Percentiles rank a stretch among this genome's conserved stretches.
Conservation (phyloP, 1,140 invertebrate species). For the Drosophila virilis region DNA sequence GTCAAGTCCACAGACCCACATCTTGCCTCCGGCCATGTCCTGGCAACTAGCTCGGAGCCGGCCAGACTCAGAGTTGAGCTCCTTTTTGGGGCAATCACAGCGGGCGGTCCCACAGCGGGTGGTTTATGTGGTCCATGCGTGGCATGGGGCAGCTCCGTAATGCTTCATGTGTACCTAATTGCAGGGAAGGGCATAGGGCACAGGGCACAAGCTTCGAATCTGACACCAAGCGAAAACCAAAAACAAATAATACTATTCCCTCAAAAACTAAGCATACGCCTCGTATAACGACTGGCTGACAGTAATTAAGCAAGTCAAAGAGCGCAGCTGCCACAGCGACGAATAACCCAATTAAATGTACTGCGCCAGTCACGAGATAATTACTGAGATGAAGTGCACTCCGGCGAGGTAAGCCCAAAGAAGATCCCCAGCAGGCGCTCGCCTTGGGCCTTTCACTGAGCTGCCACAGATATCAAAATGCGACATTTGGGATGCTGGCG, state of each 20-base stretch:
- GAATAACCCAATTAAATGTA: constrained; percentile 23
- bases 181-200: constrained; percentile 14
- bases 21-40: neutral
- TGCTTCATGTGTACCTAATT: constrained; percentile 53
- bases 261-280: constrained; percentile 65
- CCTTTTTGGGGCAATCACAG: constrained; percentile 54
- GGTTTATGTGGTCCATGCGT: constrained; percentile 16
- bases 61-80: constrained; percentile 2
- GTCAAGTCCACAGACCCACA: constrained; percentile 12
- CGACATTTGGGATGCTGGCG: constrained; percentile 38
- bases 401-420: neutral
- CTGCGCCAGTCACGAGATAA: constrained; percentile 12
- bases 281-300: constrained; percentile 35
- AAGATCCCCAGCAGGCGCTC: neutral
- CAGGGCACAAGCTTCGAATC: constrained; percentile 33
- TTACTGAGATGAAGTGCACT: constrained; percentile 36
- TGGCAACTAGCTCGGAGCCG: too few species aligned
- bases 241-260: constrained; percentile 21
- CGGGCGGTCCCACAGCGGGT: constrained; percentile 45
- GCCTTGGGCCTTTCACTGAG: neutral
- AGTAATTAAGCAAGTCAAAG: constrained; percentile 27
- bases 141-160: neutral
- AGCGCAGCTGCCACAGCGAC: neutral
- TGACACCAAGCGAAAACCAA: constrained; percentile 42
- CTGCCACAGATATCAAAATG: constrained; percentile 32